Percentiles rank a stretch among this genome's conserved stretches.
Evolutionary conservation across 2,797 vertebrate species (phyloP).

Genomic region (Sebastes trivittatus): DNA sequence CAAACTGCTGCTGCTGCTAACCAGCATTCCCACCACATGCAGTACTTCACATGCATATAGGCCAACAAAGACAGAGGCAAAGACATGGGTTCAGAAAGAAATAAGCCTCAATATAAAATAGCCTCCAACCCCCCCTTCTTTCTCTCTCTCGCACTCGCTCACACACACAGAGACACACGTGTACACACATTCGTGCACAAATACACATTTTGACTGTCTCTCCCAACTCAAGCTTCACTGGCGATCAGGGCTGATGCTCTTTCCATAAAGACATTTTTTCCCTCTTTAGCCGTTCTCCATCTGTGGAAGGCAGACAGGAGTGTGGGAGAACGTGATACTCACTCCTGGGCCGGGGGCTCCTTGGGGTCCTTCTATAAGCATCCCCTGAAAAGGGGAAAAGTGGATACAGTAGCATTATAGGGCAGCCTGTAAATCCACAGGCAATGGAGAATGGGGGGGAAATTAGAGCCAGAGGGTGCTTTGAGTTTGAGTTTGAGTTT

Average conservation of each 20-base stretch:
- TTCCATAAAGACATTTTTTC: conserved; percentile 78
- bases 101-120: conserved; percentile 60
- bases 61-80: conserved; percentile 66
- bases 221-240: conserved; percentile 70
- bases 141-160: background rate
- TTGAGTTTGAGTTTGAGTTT: conserved; percentile 52
- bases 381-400: conserved; percentile 87
- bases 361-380: conserved; percentile 95
- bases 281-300: conserved; percentile 79
- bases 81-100: conserved; percentile 55
- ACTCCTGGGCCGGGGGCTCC: conserved; percentile 92
- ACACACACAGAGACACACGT: conserved; percentile 18
- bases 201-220: conserved; percentile 66
- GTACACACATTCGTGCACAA: conserved; percentile 50
- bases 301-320: conserved; percentile 75
- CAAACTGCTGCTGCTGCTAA: conserved; percentile 45
- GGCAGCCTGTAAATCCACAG: conserved; percentile 53
- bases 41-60: conserved; percentile 20
- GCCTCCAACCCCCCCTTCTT: conserved; percentile 1
- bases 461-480: conserved; percentile 14
- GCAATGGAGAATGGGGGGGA: conserved; percentile 11
- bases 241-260: conserved; percentile 68
- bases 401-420: conserved; percentile 76
- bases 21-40: conserved; percentile 65
- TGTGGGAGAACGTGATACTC: conserved; percentile 82